Evolutionary conservation across 2,113 vertebrate species (phyloP).

Genomic region (Corythornis cristatus): DNA sequence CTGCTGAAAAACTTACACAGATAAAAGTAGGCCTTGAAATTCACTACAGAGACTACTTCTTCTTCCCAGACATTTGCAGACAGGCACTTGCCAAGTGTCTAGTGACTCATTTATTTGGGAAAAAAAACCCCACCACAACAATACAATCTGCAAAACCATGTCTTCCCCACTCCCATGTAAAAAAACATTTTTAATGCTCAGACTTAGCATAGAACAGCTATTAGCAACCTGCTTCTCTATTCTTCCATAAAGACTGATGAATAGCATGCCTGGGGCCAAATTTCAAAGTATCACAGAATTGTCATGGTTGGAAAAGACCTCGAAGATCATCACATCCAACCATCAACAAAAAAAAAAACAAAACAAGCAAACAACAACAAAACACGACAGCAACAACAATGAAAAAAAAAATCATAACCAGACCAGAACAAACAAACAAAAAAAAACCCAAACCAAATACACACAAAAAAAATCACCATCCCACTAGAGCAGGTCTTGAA

Average conservation of each 20-base stretch:
- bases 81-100: constrained; percentile 61
- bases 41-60: background rate
- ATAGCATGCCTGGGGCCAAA: background rate
- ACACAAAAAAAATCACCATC: no score
- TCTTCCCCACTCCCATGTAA: constrained; percentile 13
- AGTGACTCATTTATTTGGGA: constrained; percentile 56
- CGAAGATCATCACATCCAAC: no score
- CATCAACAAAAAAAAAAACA: no score
- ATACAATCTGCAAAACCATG: constrained; percentile 31
- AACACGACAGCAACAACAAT: no score
- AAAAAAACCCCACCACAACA: constrained; percentile 11
- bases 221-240: background rate
- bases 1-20: background rate
- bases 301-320: no score
- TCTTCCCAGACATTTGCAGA: constrained; percentile 26
- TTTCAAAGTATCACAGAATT: no score
- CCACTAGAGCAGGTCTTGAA: no score
- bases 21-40: constrained; percentile 17
- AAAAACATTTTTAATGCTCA: constrained; percentile 19
- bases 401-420: no score
- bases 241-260: background rate
- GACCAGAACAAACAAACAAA: no score
- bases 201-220: background rate
- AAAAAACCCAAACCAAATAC: no score
- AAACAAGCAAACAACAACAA: no score